Evolutionary conservation across 2,888 invertebrate species (phyloP).

Genomic region (Drosophila neonasuta): DNA sequence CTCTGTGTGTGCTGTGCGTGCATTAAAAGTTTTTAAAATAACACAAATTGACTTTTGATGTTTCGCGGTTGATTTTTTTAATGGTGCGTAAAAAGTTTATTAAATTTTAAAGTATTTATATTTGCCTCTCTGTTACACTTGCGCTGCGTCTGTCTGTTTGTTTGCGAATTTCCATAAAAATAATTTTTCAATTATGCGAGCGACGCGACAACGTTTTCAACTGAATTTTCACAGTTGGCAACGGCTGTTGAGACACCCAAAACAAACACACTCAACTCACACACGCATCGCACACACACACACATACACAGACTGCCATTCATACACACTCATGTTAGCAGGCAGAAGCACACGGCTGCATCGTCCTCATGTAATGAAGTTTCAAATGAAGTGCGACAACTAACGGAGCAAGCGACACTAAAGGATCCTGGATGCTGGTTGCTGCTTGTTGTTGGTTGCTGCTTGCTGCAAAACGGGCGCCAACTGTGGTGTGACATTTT

Average conservation of each 20-base stretch:
- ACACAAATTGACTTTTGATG: slow-evolving; percentile 77
- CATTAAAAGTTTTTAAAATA: slow-evolving; percentile 75
- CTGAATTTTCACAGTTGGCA: slow-evolving; percentile 57
- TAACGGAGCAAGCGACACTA: slow-evolving; percentile 59
- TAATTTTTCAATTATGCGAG: slow-evolving; percentile 70
- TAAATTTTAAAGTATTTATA: slow-evolving; percentile 70
- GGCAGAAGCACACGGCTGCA: slow-evolving; percentile 21
- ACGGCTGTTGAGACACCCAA: slow-evolving; percentile 44
- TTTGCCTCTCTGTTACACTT: background rate
- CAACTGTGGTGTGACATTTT: slow-evolving; percentile 73
- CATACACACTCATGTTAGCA: background rate
- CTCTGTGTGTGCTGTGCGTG: slow-evolving; percentile 39
- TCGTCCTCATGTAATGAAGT: slow-evolving; percentile 68
- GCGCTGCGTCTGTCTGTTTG: slow-evolving; percentile 25
- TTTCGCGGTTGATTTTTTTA: slow-evolving; percentile 75
- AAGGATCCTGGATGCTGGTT: slow-evolving; percentile 29
- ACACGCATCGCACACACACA: slow-evolving; percentile 1
- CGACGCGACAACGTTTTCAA: slow-evolving; percentile 43
- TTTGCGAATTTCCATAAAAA: slow-evolving; percentile 65
- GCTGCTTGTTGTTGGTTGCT: background rate
- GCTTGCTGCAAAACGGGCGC: slow-evolving; percentile 33
- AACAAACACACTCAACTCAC: background rate
- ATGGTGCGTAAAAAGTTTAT: slow-evolving; percentile 79
- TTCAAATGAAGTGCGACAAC: slow-evolving; percentile 78
- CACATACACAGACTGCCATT: background rate